phyloP scores from a whole-genome alignment of 2,797 vertebrate species.

The Enteromius viviparus region DNA sequence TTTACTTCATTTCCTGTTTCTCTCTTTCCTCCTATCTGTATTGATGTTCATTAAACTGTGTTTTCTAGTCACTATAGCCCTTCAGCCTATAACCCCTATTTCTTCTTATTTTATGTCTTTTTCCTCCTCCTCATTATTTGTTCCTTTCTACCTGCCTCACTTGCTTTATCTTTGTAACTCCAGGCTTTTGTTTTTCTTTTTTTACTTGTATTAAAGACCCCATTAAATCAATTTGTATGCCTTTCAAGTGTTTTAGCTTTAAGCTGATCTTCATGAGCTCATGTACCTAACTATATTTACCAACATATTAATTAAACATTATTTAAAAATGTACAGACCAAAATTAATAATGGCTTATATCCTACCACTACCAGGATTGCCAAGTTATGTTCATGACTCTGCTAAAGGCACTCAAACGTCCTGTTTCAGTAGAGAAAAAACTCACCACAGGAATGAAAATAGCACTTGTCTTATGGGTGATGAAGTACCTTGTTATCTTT shows the following conservation, averaged over 20 bases:
- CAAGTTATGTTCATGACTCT: background rate
- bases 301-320: background rate
- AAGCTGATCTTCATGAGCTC: background rate
- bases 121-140: conserved; percentile 53
- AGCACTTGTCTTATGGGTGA: background rate
- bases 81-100: conserved; percentile 48
- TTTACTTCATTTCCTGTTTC: conserved; percentile 59
- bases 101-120: conserved; percentile 33
- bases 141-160: background rate
- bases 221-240: background rate
- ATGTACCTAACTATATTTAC: background rate
- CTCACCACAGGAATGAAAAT: background rate
- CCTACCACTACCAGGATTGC: background rate
- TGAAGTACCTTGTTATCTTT: background rate
- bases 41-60: conserved; percentile 41
- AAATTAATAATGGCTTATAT: background rate
- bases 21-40: conserved; percentile 46
- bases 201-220: background rate
- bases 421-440: background rate
- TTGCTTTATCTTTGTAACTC: conserved; percentile 13
- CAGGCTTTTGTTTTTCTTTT: background rate
- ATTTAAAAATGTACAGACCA: background rate
- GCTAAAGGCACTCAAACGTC: background rate
- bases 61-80: conserved; percentile 29
- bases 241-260: background rate